Evolutionary conservation across 2,888 invertebrate species (phyloP).

Genomic region (Sarcophaga carnaria): DNA sequence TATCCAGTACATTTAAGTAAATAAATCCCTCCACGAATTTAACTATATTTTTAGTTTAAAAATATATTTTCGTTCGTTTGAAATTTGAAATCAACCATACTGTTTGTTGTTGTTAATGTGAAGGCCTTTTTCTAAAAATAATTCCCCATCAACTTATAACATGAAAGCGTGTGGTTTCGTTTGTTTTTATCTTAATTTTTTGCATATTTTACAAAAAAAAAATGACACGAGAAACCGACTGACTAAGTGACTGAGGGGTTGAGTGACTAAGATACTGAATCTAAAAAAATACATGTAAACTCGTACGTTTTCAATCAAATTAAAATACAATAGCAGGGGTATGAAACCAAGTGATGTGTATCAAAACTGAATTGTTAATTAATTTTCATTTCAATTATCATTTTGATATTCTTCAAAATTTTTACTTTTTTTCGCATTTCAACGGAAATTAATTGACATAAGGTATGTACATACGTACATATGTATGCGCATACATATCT

Average conservation of each 20-base stretch:
- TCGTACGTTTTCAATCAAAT: constrained; percentile 27
- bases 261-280: background rate
- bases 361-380: constrained; percentile 5
- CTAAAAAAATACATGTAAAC: background rate
- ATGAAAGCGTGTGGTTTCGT: constrained; percentile 28
- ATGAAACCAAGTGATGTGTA: background rate
- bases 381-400: background rate
- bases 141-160: background rate
- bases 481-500: constrained; percentile 56
- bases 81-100: background rate
- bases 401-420: background rate
- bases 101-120: background rate
- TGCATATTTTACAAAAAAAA: constrained; percentile 6
- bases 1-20: no score
- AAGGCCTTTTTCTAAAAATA: background rate
- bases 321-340: constrained; percentile 10
- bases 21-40: no score
- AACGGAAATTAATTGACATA: constrained; percentile 17
- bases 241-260: background rate
- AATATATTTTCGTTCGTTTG: background rate
- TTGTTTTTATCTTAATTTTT: constrained; percentile 13
- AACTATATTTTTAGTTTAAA: background rate
- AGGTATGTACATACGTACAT: background rate
- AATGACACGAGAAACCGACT: background rate
- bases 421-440: background rate